Percentiles rank a stretch among this genome's conserved stretches.
Evolutionary conservation across 2,888 invertebrate genomes (phyloP).

Genomic region (Cyrtodaria siliqua): DNA sequence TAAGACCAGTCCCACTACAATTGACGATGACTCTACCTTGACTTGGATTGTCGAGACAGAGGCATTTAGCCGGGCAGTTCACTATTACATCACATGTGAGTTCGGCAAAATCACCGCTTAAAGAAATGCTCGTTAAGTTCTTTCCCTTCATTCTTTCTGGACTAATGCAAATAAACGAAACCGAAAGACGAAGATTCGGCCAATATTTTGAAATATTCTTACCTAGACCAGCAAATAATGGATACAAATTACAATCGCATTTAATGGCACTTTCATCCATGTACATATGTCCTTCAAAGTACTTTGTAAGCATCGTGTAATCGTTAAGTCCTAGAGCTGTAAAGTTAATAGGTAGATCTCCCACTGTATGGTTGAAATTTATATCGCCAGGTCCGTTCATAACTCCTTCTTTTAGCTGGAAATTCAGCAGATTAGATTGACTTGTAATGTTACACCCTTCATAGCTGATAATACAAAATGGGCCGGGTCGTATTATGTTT

Average conservation of each 20-base stretch:
- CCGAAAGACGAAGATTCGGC: neutral
- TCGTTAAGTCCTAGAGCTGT: conserved; percentile 2
- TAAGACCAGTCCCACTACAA: conserved; percentile 21
- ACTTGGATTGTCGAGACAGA: conserved; percentile 35
- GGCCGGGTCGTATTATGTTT: conserved; percentile 26
- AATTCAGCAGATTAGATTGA: conserved; percentile 7
- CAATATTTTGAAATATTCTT: conserved; percentile 1
- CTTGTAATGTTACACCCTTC: conserved; percentile 17
- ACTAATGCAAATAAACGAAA: neutral
- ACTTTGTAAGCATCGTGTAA: neutral
- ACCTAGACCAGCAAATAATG: conserved; percentile 7
- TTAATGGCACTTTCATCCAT: neutral
- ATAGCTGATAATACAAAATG: conserved; percentile 31
- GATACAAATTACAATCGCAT: conserved; percentile 33
- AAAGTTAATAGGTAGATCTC: conserved; percentile 28
- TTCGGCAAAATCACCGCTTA: conserved; percentile 11
- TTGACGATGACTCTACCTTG: conserved; percentile 20
- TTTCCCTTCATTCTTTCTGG: conserved; percentile 28
- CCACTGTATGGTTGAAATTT: conserved; percentile 7
- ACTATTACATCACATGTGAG: conserved; percentile 29
- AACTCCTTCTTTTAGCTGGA: neutral
- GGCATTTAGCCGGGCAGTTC: conserved; percentile 34
- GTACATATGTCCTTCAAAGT: neutral
- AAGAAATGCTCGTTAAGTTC: neutral
- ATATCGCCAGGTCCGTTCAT: conserved; percentile 31